These are phyloP conservation scores for Watsonalla binaria DNA, from an alignment of 2,888 invertebrate genomes.

Conservation along the genomic window DNA sequence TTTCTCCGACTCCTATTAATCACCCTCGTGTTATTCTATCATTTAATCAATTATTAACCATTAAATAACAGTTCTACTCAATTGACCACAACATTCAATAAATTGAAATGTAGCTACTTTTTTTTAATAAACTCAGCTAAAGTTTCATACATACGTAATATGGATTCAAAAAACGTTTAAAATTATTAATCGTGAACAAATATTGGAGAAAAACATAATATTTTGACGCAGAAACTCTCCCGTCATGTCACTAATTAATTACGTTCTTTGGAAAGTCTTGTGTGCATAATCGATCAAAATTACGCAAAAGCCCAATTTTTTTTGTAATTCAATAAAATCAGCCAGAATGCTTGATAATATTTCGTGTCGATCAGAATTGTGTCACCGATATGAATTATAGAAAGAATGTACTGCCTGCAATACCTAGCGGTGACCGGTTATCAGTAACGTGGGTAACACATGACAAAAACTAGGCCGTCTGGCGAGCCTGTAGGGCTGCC, in stretches of 20 bases:
- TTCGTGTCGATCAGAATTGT: not conserved
- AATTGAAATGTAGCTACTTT: not conserved
- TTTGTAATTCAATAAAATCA: not conserved
- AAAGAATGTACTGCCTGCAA: constrained; percentile 1
- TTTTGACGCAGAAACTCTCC: too few relatives aligned
- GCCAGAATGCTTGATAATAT: not conserved
- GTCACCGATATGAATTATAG: not conserved
- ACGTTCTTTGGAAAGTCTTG: too few relatives aligned
- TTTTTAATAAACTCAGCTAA: too few relatives aligned
- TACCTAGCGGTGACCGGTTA: constrained; percentile 23
- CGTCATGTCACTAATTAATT: too few relatives aligned
- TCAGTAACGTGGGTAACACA: constrained; percentile 16
- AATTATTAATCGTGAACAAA: too few relatives aligned
- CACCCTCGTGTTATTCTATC: not conserved
- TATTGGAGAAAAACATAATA: too few relatives aligned
- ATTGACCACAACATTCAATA: not conserved
- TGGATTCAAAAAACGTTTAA: too few relatives aligned
- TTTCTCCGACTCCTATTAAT: not conserved
- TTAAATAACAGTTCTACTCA: not conserved
- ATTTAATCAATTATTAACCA: too few relatives aligned
- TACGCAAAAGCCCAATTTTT: too few relatives aligned
- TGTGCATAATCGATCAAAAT: too few relatives aligned
- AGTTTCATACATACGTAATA: too few relatives aligned
- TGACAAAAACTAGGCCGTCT: constrained; percentile 25
- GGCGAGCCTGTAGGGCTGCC: constrained; percentile 3